Conservation (phyloP, 2,888 invertebrate genomes). For the Phortica okadai region DNA sequence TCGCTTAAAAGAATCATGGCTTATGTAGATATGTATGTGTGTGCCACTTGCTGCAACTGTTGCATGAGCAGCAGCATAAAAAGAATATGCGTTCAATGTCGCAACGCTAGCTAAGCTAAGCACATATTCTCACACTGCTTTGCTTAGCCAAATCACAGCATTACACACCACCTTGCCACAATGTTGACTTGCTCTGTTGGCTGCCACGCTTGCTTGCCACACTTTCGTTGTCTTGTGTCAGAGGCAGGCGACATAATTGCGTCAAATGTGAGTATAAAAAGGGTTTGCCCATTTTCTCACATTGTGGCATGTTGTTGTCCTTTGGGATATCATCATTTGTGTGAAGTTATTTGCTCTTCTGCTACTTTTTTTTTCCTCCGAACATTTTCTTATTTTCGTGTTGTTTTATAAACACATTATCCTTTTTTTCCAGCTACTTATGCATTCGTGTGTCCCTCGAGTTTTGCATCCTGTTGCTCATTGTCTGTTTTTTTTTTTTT, state of each 20-base stretch:
- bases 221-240: slow-evolving; percentile 51
- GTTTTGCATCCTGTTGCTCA: not conserved
- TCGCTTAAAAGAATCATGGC: slow-evolving; percentile 41
- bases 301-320: slow-evolving; percentile 38
- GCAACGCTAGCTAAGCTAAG: slow-evolving; percentile 20
- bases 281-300: slow-evolving; percentile 1
- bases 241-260: slow-evolving; percentile 56
- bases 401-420: not conserved
- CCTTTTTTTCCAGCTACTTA: not conserved
- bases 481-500: not conserved
- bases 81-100: slow-evolving; percentile 52
- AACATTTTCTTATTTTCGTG: not conserved
- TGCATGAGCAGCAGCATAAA: slow-evolving; percentile 11
- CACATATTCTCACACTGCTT: not conserved
- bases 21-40: not conserved
- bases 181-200: slow-evolving; percentile 36
- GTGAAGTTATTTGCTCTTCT: slow-evolving; percentile 12
- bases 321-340: slow-evolving; percentile 18
- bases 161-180: slow-evolving; percentile 30
- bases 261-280: slow-evolving; percentile 31
- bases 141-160: not conserved
- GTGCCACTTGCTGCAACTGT: not conserved
- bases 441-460: not conserved
- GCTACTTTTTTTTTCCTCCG: not conserved
- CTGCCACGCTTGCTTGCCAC: slow-evolving; percentile 19